Conservation (phyloP, 2,888 invertebrate species). For the Parasteatoda lunata region DNA sequence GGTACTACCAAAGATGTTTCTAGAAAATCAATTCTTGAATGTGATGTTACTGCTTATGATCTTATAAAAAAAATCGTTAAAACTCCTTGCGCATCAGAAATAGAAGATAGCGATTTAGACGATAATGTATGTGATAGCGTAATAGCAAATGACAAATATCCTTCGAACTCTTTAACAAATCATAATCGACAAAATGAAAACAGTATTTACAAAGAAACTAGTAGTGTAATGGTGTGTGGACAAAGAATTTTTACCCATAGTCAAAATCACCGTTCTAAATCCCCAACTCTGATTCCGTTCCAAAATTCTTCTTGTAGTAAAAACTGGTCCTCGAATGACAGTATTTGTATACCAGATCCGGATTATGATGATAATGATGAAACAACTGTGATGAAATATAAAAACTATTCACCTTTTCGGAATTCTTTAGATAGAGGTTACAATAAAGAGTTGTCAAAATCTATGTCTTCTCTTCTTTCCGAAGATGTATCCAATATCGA, state of each 20-base stretch:
- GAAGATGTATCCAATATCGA: constrained; percentile 52
- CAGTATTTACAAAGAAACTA: constrained; percentile 51
- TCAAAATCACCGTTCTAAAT: constrained; percentile 26
- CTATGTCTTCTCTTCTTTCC: constrained; percentile 62
- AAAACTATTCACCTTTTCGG: constrained; percentile 56
- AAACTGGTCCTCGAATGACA: constrained; percentile 38
- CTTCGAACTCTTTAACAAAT: constrained; percentile 29
- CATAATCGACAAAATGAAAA: constrained; percentile 61
- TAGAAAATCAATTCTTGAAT: constrained; percentile 70
- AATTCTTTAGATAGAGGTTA: constrained; percentile 27
- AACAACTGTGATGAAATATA: constrained; percentile 48
- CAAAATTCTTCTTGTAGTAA: constrained; percentile 7
- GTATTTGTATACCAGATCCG: constrained; percentile 69
- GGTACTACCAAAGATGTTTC: constrained; percentile 50
- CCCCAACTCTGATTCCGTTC: constrained; percentile 24
- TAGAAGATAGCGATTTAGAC: constrained; percentile 65
- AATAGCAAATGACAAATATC: constrained; percentile 41
- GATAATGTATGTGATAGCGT: constrained; percentile 67
- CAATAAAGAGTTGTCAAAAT: constrained; percentile 62
- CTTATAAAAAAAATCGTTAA: constrained; percentile 60
- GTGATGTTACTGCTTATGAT: constrained; percentile 70
- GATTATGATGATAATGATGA: constrained; percentile 69
- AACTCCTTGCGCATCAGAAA: constrained; percentile 54
- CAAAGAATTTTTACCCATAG: constrained; percentile 61
- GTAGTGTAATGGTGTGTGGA: constrained; percentile 60